A percentile compares a stretch with the other conserved stretches of the same genome.
These are phyloP conservation scores for Muntiacus reevesi DNA, from an alignment of 2,113 vertebrate species.

Conservation along the genomic window DNA sequence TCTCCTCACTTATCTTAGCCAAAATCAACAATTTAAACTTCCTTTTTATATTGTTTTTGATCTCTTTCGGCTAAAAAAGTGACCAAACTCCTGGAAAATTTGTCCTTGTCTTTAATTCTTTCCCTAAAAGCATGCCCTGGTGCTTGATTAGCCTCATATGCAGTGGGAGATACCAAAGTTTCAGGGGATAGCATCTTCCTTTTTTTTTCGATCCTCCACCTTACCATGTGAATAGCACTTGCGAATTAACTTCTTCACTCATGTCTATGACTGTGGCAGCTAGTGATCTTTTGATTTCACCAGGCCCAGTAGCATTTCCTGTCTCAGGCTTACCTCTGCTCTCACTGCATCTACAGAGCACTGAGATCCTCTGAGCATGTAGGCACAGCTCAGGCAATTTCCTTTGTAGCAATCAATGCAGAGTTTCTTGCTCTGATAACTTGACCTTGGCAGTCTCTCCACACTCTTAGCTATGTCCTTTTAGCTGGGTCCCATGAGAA, in stretches of 20 bases:
- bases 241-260: not conserved
- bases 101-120: not conserved
- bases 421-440: not conserved
- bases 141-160: not conserved
- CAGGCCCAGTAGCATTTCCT: not conserved
- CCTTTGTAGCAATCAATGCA: not conserved
- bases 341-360: not conserved
- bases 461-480: not conserved
- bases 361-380: not conserved
- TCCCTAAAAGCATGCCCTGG: not conserved
- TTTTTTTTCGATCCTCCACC: not conserved
- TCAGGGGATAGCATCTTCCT: fast-evolving
- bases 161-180: not conserved
- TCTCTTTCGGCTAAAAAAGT: not conserved
- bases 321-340: not conserved
- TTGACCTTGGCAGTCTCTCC: not conserved
- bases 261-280: not conserved
- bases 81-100: not conserved
- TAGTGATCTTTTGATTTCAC: not conserved
- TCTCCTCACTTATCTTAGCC: not conserved
- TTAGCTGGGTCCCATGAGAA: not conserved
- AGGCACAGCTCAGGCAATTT: not conserved
- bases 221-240: not conserved
- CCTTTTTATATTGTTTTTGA: not conserved
- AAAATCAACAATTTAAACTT: not conserved